Conservation (phyloP, 1,140 invertebrate genomes). For the Euglossa dilemma region DNA sequence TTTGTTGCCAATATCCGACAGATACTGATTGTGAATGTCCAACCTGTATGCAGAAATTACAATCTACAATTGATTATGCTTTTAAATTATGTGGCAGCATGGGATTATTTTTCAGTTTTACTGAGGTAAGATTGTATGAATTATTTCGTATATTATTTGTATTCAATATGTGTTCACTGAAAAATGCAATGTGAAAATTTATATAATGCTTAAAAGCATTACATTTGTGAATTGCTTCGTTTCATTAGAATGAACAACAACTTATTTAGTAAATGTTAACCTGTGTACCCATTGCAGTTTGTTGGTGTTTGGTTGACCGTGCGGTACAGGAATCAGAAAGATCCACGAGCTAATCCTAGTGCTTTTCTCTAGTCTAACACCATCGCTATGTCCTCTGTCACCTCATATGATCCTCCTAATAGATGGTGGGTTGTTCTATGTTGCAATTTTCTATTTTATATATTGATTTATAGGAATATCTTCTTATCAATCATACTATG, state of each 20-base stretch:
- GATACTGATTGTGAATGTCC: constrained; percentile 84
- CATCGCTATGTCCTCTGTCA: constrained; percentile 80
- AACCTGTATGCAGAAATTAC: constrained; percentile 89
- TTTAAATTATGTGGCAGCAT: constrained; percentile 95
- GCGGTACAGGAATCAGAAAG: constrained; percentile 98
- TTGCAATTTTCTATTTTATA: constrained; percentile 60
- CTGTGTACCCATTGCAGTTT: constrained; percentile 89
- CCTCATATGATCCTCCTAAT: constrained; percentile 77
- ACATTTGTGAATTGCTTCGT: constrained; percentile 36
- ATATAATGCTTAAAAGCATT: constrained; percentile 21
- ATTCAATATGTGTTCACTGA: constrained; percentile 21
- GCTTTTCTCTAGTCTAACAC: constrained; percentile 93
- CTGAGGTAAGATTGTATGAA: constrained; percentile 88
- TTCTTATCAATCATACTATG: constrained; percentile 7
- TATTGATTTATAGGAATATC: constrained; percentile 5
- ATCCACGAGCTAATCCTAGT: constrained; percentile 96
- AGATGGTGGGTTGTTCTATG: constrained; percentile 81
- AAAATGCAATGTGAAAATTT: constrained; percentile 6
- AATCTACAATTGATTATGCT: constrained; percentile 91
- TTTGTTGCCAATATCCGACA: constrained; percentile 75
- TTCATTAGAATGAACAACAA: constrained; percentile 4
- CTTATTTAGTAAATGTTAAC: constrained; percentile 55
- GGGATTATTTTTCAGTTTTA: constrained; percentile 98
- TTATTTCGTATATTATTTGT: background rate
- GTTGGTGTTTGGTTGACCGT: constrained; percentile 98